A percentile compares a stretch with the other conserved stretches of the same genome.
Conservation (phyloP, 2,888 invertebrate species). For the Diachrysia chrysitis region DNA sequence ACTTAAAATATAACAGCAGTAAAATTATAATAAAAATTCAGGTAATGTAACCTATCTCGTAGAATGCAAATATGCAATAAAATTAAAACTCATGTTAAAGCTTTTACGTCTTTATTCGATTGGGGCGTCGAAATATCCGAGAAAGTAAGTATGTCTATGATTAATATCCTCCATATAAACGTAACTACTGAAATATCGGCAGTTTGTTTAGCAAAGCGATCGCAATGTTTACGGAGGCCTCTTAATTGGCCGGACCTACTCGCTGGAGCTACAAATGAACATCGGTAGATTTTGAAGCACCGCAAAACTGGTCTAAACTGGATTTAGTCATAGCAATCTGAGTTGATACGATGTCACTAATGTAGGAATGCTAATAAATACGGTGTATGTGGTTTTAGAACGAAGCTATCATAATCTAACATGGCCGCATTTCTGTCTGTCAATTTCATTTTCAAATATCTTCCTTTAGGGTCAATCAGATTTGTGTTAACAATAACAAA, state of each 20-base stretch:
- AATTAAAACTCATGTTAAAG: too few relatives aligned
- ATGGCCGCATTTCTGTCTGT: not conserved
- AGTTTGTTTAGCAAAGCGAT: not conserved
- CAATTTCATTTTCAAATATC: not conserved
- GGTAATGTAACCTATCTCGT: too few relatives aligned
- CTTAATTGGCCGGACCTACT: not conserved
- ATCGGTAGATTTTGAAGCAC: not conserved
- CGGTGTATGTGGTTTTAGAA: not conserved
- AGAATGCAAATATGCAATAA: too few relatives aligned
- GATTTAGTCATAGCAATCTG: not conserved
- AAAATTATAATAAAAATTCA: too few relatives aligned
- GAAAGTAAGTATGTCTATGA: too few relatives aligned
- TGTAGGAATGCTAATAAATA: not conserved
- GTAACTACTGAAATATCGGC: not conserved
- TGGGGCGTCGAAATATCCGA: too few relatives aligned
- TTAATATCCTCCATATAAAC: too few relatives aligned
- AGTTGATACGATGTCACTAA: not conserved
- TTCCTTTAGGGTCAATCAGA: not conserved
- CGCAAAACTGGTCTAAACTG: not conserved
- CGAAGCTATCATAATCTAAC: not conserved
- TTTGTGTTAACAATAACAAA: too few relatives aligned
- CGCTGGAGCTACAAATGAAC: not conserved
- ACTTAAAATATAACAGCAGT: too few relatives aligned
- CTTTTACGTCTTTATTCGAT: too few relatives aligned
- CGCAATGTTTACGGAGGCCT: not conserved